Conservation (phyloP, 2,888 invertebrate species). For the Tetragnatha montana region DNA sequence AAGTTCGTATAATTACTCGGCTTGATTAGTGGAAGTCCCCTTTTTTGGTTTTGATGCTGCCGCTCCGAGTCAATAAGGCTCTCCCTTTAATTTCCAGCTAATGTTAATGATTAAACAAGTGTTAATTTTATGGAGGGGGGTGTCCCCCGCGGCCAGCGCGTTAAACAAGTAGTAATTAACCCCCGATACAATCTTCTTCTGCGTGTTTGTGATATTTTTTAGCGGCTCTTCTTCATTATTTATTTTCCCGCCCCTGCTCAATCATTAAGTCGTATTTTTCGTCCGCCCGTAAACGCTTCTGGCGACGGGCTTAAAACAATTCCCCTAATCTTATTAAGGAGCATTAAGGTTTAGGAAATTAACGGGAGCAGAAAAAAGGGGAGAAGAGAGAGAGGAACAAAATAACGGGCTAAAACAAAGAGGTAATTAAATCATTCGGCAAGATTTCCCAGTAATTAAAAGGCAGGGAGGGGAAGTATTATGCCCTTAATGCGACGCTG, state of each 20-base stretch:
- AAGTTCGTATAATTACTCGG: slow-evolving; percentile 16
- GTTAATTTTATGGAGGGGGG: slow-evolving; percentile 69
- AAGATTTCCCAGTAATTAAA: slow-evolving; percentile 69
- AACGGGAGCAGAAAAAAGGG: slow-evolving; percentile 33
- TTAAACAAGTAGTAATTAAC: slow-evolving; percentile 71
- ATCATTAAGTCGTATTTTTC: slow-evolving; percentile 69
- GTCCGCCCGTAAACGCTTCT: slow-evolving; percentile 54
- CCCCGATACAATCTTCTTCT: slow-evolving; percentile 65
- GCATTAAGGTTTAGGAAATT: slow-evolving; percentile 69
- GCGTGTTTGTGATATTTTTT: slow-evolving; percentile 29
- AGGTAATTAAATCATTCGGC: slow-evolving; percentile 69
- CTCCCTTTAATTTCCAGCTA: slow-evolving; percentile 69
- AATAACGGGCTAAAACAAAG: slow-evolving; percentile 60
- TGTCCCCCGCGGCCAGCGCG: slow-evolving; percentile 60
- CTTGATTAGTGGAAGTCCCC: slow-evolving; percentile 53
- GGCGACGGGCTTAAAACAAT: slow-evolving; percentile 69
- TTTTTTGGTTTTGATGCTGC: slow-evolving; percentile 16
- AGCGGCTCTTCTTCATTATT: slow-evolving; percentile 26
- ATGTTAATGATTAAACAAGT: slow-evolving; percentile 71
- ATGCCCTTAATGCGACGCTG: slow-evolving; percentile 63
- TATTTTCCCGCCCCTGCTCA: slow-evolving; percentile 54
- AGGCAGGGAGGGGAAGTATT: slow-evolving; percentile 58
- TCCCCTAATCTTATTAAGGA: slow-evolving; percentile 68
- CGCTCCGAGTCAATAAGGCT: slow-evolving; percentile 69
- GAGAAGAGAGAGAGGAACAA: slow-evolving; percentile 21